These are phyloP conservation scores for Chromoteleia sp. DNA, from an alignment of 2,888 invertebrate species.

Conservation along the genomic window DNA sequence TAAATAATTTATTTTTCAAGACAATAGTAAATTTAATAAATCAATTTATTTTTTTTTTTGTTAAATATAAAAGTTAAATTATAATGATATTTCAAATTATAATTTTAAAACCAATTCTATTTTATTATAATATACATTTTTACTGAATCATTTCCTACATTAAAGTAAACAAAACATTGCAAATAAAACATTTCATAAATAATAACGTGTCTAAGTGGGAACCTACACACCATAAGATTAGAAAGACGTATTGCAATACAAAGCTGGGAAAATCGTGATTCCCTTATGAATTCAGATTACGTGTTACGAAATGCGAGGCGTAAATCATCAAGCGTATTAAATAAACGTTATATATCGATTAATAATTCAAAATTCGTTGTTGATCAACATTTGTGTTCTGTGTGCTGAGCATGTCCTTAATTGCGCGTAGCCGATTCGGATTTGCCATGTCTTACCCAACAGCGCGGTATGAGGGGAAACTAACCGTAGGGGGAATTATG, in stretches of 20 bases:
- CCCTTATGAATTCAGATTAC: slow-evolving; percentile 32
- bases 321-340: slow-evolving; percentile 25
- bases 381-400: slow-evolving; percentile 44
- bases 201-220: slow-evolving; percentile 20
- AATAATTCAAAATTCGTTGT: slow-evolving; percentile 38
- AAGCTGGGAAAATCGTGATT: slow-evolving; percentile 56
- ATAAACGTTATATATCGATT: slow-evolving; percentile 24
- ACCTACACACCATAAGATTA: slow-evolving; percentile 43
- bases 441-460: slow-evolving; percentile 61
- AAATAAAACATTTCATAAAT: slow-evolving; percentile 20
- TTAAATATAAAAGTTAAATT: no score
- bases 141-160: slow-evolving; percentile 18
- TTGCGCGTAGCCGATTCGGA: slow-evolving; percentile 56
- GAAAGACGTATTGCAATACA: slow-evolving; percentile 47
- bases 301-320: slow-evolving; percentile 17
- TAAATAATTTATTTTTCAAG: no score
- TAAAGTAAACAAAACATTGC: slow-evolving; percentile 12
- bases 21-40: no score
- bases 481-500: slow-evolving; percentile 53
- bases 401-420: slow-evolving; percentile 60
- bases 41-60: no score
- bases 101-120: background rate
- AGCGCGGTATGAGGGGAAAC: slow-evolving; percentile 38
- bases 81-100: background rate
- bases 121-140: background rate